A percentile compares a stretch with the other conserved stretches of the same genome.
These are phyloP conservation scores for Didymodactylos carnosus DNA, from an alignment of 2,888 invertebrate species.

Conservation along the genomic window DNA sequence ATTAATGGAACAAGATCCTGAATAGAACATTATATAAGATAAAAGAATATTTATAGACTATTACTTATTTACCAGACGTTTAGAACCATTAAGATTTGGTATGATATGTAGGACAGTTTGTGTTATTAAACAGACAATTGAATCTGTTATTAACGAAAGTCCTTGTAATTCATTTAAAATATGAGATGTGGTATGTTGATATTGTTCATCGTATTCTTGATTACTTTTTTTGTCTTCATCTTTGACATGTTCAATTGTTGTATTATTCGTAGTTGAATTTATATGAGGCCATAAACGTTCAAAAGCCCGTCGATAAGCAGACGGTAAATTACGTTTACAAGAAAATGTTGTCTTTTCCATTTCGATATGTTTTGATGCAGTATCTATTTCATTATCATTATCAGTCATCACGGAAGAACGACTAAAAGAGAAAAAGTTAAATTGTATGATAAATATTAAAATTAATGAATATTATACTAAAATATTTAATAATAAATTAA, in stretches of 20 bases:
- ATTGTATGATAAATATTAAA: too few relatives aligned
- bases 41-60: neutral
- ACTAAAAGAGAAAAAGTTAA: too few relatives aligned
- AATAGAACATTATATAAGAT: neutral
- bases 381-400: too few relatives aligned
- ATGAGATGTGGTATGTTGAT: too few relatives aligned
- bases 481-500: too few relatives aligned
- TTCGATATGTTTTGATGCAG: neutral
- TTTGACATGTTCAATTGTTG: neutral
- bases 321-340: neutral
- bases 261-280: neutral
- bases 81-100: neutral
- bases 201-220: too few relatives aligned
- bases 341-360: neutral
- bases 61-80: neutral
- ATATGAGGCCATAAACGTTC: neutral
- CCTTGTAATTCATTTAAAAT: neutral
- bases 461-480: too few relatives aligned
- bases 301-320: neutral
- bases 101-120: neutral
- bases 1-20: constrained; percentile 48
- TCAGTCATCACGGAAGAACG: too few relatives aligned
- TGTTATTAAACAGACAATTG: neutral
- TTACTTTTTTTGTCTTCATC: neutral
- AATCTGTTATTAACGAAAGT: neutral